phyloP scores from a whole-genome alignment of 1,140 invertebrate genomes.

The Drosophila guanche region DNA sequence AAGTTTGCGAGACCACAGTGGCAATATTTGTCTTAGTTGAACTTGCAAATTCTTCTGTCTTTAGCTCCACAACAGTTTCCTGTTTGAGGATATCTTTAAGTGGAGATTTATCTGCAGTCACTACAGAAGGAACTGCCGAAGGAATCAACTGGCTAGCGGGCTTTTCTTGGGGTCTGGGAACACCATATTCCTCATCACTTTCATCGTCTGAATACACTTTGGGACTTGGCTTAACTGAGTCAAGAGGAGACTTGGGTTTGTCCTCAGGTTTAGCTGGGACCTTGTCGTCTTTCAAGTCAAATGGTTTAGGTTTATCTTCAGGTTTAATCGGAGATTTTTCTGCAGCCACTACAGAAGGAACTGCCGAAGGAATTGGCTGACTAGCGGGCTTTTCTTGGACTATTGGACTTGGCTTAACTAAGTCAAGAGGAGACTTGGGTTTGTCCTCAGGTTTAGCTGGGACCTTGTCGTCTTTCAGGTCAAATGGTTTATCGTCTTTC shows the following conservation, averaged over 20 bases:
- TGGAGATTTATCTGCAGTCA: too few species aligned
- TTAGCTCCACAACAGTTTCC: too few species aligned
- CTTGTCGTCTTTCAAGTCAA: not conserved
- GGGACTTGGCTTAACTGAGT: not conserved
- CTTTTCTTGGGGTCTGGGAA: too few species aligned
- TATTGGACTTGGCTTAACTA: not conserved
- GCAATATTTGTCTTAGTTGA: too few species aligned
- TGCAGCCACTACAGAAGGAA: not conserved
- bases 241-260: slow-evolving; percentile 16
- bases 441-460: slow-evolving; percentile 13
- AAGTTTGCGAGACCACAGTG: too few species aligned
- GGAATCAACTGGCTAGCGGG: too few species aligned
- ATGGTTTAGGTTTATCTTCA: slow-evolving; percentile 13
- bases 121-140: too few species aligned
- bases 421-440: slow-evolving; percentile 1
- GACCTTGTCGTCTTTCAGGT: too few species aligned
- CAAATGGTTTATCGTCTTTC: too few species aligned
- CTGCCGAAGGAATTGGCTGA: slow-evolving; percentile 9
- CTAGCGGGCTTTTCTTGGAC: slow-evolving; percentile 2
- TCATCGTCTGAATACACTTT: slow-evolving; percentile 10
- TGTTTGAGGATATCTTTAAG: too few species aligned
- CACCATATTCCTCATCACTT: too few species aligned
- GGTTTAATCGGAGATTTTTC: slow-evolving; percentile 16
- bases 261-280: slow-evolving; percentile 3
- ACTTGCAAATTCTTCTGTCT: too few species aligned